phyloP scores from a whole-genome alignment of 1,140 invertebrate genomes.

The Eurosta solidaginis region DNA sequence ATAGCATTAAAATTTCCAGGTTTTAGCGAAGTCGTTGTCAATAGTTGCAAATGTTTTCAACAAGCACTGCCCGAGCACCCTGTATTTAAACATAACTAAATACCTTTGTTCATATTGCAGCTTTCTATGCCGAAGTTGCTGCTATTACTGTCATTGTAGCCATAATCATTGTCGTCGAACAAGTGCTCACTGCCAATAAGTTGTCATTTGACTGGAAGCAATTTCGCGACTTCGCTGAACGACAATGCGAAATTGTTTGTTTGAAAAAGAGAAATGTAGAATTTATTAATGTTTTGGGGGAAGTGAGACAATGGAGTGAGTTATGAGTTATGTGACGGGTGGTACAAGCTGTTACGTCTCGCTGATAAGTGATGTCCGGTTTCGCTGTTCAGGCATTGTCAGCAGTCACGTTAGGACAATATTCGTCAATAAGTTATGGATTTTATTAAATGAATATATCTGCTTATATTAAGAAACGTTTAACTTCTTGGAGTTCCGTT shows the following conservation, averaged over 20 bases:
- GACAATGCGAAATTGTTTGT: background rate
- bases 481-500: too few species aligned
- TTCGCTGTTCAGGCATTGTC: too few species aligned
- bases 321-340: background rate
- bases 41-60: too few species aligned
- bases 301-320: too few species aligned
- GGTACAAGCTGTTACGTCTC: background rate
- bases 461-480: too few species aligned
- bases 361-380: background rate
- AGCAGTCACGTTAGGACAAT: too few species aligned
- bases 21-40: too few species aligned
- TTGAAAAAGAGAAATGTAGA: too few species aligned
- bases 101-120: background rate
- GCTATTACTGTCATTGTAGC: constrained; percentile 17
- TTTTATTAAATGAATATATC: too few species aligned
- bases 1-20: too few species aligned
- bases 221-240: background rate
- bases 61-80: too few species aligned
- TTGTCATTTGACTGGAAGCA: constrained; percentile 24
- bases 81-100: background rate
- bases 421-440: too few species aligned
- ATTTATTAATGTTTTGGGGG: background rate
- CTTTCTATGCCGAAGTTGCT: background rate
- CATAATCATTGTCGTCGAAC: constrained; percentile 26
- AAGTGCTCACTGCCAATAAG: constrained; percentile 30